Evolutionary conservation across 53 echinoderm and acorn worm genomes (phyloP).

Genomic region (Hippasteria phrygiana): DNA sequence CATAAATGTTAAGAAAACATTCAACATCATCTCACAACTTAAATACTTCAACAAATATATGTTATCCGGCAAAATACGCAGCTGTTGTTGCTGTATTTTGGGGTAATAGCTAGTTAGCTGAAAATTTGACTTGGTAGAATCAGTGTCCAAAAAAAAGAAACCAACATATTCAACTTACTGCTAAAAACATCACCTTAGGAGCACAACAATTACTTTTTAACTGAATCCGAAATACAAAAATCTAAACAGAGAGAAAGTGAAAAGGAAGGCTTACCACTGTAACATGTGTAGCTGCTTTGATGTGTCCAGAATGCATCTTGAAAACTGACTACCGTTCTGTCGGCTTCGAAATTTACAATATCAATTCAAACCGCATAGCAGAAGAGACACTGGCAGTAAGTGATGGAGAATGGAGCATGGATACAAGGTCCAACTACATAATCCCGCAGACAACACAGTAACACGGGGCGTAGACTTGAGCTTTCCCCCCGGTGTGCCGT

Average conservation of each 20-base stretch:
- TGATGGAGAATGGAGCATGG: not conserved
- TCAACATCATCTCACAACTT: too few relatives aligned
- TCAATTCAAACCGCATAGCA: not conserved
- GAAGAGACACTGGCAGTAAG: not conserved
- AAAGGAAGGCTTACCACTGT: conserved; percentile 34
- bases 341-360: not conserved
- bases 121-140: not conserved
- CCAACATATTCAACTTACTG: not conserved
- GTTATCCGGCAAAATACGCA: too few relatives aligned
- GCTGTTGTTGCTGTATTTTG: too few relatives aligned
- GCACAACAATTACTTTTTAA: too few relatives aligned
- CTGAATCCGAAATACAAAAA: too few relatives aligned
- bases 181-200: too few relatives aligned
- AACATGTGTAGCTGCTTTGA: conserved; percentile 41
- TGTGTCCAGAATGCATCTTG: conserved; percentile 55
- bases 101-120: too few relatives aligned
- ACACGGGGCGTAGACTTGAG: too few relatives aligned
- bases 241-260: not conserved
- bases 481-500: too few relatives aligned
- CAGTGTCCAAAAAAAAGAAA: not conserved
- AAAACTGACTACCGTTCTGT: not conserved
- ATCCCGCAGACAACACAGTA: too few relatives aligned
- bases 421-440: not conserved
- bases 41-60: too few relatives aligned
- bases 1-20: too few relatives aligned